Conservation (phyloP, 2,113 vertebrate genomes). For the Ophthalmolycus amberensis region DNA sequence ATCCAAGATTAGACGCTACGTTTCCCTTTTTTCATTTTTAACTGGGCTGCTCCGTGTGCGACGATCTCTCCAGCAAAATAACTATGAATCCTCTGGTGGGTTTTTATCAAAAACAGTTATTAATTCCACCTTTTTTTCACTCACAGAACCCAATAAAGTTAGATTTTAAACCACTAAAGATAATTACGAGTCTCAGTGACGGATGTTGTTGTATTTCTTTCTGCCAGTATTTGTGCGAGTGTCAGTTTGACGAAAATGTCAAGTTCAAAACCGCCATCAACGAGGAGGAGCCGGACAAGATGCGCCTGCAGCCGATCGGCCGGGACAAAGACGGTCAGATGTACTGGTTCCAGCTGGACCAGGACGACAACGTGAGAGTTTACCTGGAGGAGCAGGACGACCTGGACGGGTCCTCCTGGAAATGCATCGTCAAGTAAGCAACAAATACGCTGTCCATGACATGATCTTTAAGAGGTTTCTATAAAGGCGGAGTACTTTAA, state of each 20-base stretch:
- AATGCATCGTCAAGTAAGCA: conserved; percentile 93
- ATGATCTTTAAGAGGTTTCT: not conserved
- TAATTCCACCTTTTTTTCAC: too few species aligned
- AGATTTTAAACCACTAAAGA: not conserved
- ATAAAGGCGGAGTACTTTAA: not conserved
- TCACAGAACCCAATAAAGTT: not conserved
- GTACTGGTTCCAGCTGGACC: conserved; percentile 98
- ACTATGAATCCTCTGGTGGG: too few species aligned
- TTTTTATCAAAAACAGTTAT: too few species aligned
- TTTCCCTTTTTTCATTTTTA: too few species aligned
- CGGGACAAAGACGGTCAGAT: conserved; percentile 96
- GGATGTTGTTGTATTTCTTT: not conserved
- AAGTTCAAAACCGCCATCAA: conserved; percentile 98
- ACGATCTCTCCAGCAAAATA: too few species aligned
- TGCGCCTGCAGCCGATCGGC: conserved; percentile 97
- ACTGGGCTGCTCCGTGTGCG: too few species aligned
- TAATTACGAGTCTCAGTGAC: not conserved
- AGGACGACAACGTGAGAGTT: conserved; percentile 94
- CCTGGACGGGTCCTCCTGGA: conserved; percentile 94
- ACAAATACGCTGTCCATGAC: not conserved
- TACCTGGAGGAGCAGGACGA: conserved; percentile 99
- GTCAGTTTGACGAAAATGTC: conserved; percentile 98
- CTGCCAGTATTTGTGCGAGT: conserved; percentile 94
- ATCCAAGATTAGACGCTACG: too few species aligned
- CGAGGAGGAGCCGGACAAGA: conserved; percentile 95